Base-by-base conservation (phyloP, 2,797 vertebrate genomes). In the Silurus aristotelis region DNA sequence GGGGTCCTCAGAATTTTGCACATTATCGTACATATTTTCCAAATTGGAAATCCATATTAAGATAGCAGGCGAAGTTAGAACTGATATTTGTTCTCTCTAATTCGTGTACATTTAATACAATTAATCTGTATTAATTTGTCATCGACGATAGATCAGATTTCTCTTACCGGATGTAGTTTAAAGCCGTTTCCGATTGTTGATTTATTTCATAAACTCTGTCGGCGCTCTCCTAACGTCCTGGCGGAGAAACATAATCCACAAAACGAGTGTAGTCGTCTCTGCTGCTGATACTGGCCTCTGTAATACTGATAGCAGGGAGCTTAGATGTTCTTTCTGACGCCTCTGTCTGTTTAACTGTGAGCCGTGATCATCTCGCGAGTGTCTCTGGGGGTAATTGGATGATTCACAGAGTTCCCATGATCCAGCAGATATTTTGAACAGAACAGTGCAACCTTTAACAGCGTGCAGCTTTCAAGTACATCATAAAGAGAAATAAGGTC, bases 331-430 rank as follows among this genome's bases (percentile, higher is more conserved):
- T 56, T 56, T 17, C 1, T 0, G 14, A 56, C 7, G 72, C 9
- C 75, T 20, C 4, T 1, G 55, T 22, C 27, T 13, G 20, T 14
- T 13, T 15, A 46, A 79, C 20, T 52, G 19, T 13, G 25, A 1
- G 52, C 13, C n/a, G 10, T 43, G 52, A 68, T 70, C 27, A n/a
- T 58, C 52, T 38, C 27, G 22, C 31, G 48, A 80, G 31, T 7
- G 64, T 22, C 68, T 56, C 63, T 58, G 64, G 38, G 80, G 64
- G 1, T 81, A 55, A 1, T 27, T 13, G 22, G 46, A 56, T 70
- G 67, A 82, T 58, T 71, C 55, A 60, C 67, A n/a, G 72, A 14
- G 1, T 61, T 80, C 71, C 72, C 78, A 55, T 86, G 67, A 68
- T 84, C 76, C 22, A 38, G 43, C 48, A 78, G 52, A 60, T 38